Evolutionary conservation across 1,140 invertebrate genomes (phyloP).

Genomic region (Scaptomyza pallida): DNA sequence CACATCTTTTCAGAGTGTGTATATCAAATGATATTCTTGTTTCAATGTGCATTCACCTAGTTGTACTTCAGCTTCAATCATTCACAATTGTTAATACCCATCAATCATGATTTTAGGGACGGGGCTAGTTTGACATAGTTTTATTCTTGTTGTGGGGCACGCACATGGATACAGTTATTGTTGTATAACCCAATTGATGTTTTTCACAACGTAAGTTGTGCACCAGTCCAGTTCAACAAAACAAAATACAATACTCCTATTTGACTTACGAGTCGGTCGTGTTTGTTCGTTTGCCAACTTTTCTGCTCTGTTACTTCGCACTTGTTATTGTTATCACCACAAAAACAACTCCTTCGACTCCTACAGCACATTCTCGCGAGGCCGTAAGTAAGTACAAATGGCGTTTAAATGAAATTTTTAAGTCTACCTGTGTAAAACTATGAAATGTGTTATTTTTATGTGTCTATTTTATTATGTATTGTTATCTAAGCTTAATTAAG

Average conservation of each 20-base stretch:
- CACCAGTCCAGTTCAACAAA: background rate
- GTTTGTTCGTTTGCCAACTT: constrained; percentile 23
- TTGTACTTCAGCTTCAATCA: background rate
- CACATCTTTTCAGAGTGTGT: background rate
- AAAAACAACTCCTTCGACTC: constrained; percentile 46
- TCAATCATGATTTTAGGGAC: constrained; percentile 1
- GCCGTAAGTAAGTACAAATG: constrained; percentile 84
- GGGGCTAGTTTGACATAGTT: constrained; percentile 4
- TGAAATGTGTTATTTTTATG: constrained; percentile 48
- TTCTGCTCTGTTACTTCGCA: constrained; percentile 40
- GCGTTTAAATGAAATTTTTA: constrained; percentile 84
- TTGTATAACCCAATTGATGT: constrained; percentile 2
- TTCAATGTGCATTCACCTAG: constrained; percentile 1
- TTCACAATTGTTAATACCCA: constrained; percentile 9
- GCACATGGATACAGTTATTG: background rate
- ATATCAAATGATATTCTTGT: constrained; percentile 1
- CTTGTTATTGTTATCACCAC: constrained; percentile 45
- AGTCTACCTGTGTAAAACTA: constrained; percentile 66
- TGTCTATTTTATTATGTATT: constrained; percentile 56
- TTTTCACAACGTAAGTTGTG: constrained; percentile 37
- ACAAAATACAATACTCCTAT: constrained; percentile 1
- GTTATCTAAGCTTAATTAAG: constrained; percentile 61
- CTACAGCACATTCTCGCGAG: constrained; percentile 70
- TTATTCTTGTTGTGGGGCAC: background rate
- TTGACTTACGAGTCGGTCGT: constrained; percentile 29